A percentile compares a stretch with the other conserved stretches of the same genome.
phyloP scores from a whole-genome alignment of 2,113 vertebrate species.

The Circaetus gallicus region DNA sequence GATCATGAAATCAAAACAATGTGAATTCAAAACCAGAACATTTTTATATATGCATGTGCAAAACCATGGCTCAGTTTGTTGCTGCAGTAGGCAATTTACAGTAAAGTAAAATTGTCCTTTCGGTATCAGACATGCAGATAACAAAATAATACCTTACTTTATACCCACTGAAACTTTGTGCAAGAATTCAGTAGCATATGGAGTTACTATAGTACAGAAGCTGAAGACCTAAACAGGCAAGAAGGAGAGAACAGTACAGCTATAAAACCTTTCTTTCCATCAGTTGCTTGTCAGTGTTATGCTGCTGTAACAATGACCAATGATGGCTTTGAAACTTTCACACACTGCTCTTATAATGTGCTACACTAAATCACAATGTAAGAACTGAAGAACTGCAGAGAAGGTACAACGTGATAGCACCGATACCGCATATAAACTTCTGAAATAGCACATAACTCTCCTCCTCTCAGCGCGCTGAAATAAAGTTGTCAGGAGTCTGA shows the following conservation, averaged over 20 bases:
- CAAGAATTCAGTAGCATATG: background rate
- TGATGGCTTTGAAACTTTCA: constrained; percentile 35
- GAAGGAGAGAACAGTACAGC: background rate
- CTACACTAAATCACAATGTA: constrained; percentile 22
- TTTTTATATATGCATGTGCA: background rate
- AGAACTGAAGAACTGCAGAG: background rate
- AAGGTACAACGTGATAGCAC: background rate
- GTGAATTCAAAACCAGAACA: background rate
- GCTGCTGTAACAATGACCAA: constrained; percentile 50
- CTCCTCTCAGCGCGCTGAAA: background rate
- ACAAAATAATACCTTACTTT: background rate
- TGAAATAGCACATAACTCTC: background rate
- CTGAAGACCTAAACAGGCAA: background rate
- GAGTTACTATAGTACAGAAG: background rate
- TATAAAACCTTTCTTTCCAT: constrained; percentile 51
- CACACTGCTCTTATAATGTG: background rate
- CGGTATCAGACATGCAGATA: background rate
- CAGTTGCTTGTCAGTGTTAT: constrained; percentile 35
- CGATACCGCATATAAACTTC: background rate
- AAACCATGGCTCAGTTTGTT: background rate
- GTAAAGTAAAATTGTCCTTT: background rate
- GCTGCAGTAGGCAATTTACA: background rate
- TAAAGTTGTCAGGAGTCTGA: background rate
- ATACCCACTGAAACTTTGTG: background rate
- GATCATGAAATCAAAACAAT: background rate